Evolutionary conservation across 2,113 vertebrate genomes (phyloP).

Genomic region (Nibea coibor): DNA sequence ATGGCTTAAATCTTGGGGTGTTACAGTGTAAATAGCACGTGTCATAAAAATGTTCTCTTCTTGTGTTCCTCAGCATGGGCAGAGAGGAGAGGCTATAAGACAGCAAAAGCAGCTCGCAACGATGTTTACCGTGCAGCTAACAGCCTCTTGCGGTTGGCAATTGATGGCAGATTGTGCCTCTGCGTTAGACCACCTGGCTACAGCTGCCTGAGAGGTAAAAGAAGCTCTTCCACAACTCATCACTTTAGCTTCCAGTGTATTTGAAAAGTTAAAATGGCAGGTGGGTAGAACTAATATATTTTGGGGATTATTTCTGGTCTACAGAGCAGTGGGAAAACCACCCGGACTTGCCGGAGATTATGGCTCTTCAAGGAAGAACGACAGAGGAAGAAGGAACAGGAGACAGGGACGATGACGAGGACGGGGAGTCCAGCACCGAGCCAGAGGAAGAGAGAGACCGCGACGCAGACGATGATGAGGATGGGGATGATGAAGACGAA

Average conservation of each 20-base stretch:
- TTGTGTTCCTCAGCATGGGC: constrained; percentile 87
- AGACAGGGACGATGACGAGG: constrained; percentile 80
- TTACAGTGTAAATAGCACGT: neutral
- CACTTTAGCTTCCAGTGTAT: constrained; percentile 8
- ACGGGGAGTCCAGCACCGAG: constrained; percentile 89
- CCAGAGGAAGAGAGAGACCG: constrained; percentile 90
- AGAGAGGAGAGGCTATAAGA: constrained; percentile 92
- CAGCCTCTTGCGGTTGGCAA: constrained; percentile 89
- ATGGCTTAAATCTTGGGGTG: neutral
- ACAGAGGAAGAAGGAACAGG: constrained; percentile 66
- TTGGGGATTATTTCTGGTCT: constrained; percentile 26
- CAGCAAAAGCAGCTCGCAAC: constrained; percentile 89
- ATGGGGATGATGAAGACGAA: constrained; percentile 87
- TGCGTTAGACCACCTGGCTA: constrained; percentile 90
- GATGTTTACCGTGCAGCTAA: constrained; percentile 93
- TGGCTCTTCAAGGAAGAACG: constrained; percentile 82
- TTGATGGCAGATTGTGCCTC: constrained; percentile 89
- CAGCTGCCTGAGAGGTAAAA: constrained; percentile 85
- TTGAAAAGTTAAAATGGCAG: neutral
- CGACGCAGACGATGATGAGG: constrained; percentile 91
- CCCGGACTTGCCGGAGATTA: constrained; percentile 85
- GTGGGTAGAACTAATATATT: constrained; percentile 2
- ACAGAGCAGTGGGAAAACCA: constrained; percentile 90
- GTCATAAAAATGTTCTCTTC: neutral
- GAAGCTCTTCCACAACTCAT: neutral